Base-by-base conservation (phyloP, 1,140 invertebrate species). In the Anoplolepis gracilipes region DNA sequence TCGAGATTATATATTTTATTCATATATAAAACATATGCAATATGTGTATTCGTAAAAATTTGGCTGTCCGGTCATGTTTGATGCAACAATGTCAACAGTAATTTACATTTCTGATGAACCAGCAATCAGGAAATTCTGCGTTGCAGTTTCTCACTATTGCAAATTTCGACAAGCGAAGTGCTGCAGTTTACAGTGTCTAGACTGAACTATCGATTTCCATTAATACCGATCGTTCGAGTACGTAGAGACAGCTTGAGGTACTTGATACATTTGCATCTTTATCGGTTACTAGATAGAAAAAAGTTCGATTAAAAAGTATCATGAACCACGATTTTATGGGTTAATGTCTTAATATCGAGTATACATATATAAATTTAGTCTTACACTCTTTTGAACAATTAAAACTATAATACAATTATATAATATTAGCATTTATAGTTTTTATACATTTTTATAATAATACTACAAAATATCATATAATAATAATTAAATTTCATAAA, bases 91-190 rank as follows among this genome's bases (percentile, higher is more conserved):
- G 25, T 64, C 57, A 62, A 77, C 39, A 77, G n/a, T 46, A 77
- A 77, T 77, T 77, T 77, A 42, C 73, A 77, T 77, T 46, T 77
- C 57, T 77, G 28, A 77, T 77, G 73, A 77, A 62, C 22, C 73
- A 46, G 25, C 55, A 64, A 77, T 61, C 39, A 64, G 73, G 36
- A 77, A 62, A 62, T 62, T 62, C 57, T 46, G 25, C 25, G 36
- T 28, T 28, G 39, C 73, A 28, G 7, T 19, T 77, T 28, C 19
- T 28, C 42, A 46, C 57, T 16, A n/a, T 62, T 62, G 36, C 25
- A 64, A 77, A 62, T 77, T 64, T 77, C 55, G 39, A 77, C 62
- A 77, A 64, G 73, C 39, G 25, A 62, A 62, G 36, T 64, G 25
- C 36, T 59, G 49, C n/a, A 76, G 22, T 30, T 5, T 42, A 25